phyloP scores from a whole-genome alignment of 2,113 vertebrate genomes.

The Camelus bactrianus region DNA sequence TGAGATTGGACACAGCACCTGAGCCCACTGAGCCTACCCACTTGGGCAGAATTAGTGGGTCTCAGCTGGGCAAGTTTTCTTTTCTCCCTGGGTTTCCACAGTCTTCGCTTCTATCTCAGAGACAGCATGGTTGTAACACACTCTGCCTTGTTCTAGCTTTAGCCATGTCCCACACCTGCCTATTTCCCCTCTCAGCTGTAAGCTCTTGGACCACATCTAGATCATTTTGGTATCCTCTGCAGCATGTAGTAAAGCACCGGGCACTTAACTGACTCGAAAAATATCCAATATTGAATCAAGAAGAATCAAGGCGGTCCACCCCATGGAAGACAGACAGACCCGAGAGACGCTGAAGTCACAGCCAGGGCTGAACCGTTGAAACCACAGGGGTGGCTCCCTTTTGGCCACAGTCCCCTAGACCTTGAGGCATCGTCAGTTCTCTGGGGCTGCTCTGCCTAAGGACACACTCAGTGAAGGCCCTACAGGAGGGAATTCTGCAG shows the following conservation, averaged over 20 bases:
- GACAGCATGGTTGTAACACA: background rate
- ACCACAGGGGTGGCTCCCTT: too few species aligned
- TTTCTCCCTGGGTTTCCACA: background rate
- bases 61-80: background rate
- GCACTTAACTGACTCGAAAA: background rate
- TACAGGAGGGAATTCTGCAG: background rate
- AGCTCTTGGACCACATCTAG: background rate
- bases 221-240: background rate
- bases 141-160: background rate
- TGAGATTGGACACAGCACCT: background rate
- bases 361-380: background rate
- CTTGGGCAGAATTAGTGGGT: background rate
- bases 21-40: background rate
- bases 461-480: accelerated
- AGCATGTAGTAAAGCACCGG: background rate
- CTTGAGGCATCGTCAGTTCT: background rate
- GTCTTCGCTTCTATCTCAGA: background rate
- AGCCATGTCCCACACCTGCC: background rate
- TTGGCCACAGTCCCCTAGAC: background rate
- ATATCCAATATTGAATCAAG: background rate
- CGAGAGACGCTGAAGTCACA: background rate
- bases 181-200: background rate
- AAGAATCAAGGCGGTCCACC: background rate
- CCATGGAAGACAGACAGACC: background rate
- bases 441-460: background rate